These are phyloP conservation scores for Dendrocincla tyrannina DNA, from an alignment of 2,797 vertebrate genomes.

Conservation along the genomic window DNA sequence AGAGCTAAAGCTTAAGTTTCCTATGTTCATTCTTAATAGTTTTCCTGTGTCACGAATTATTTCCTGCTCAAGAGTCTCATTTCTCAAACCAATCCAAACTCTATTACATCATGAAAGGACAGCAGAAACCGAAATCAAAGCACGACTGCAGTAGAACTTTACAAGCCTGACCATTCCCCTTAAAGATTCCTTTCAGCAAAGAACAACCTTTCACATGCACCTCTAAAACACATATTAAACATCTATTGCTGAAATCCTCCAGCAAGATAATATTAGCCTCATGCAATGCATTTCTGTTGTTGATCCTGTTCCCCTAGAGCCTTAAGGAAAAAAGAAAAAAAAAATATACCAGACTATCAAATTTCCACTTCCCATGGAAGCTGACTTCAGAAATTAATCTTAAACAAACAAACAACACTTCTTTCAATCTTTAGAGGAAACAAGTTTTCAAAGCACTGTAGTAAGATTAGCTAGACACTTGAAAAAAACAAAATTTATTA, in stretches of 20 bases:
- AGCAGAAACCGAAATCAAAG: neutral
- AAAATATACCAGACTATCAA: neutral
- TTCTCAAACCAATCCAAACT: neutral
- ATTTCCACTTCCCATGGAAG: neutral
- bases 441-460: neutral
- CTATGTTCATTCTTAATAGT: neutral
- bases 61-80: neutral
- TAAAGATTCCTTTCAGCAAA: neutral
- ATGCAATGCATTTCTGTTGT: neutral
- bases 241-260: neutral
- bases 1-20: neutral
- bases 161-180: neutral
- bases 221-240: neutral
- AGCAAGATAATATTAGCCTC: neutral
- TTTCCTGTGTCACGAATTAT: neutral
- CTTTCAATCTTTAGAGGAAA: neutral
- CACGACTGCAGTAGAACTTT: neutral
- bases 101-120: neutral
- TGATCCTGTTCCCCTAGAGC: neutral
- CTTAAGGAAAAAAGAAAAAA: neutral
- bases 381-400: neutral
- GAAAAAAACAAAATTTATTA: neutral
- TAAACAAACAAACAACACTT: neutral
- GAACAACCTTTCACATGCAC: neutral
- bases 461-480: neutral